phyloP scores from a whole-genome alignment of 2,113 vertebrate species.

The Zosterops lateralis region DNA sequence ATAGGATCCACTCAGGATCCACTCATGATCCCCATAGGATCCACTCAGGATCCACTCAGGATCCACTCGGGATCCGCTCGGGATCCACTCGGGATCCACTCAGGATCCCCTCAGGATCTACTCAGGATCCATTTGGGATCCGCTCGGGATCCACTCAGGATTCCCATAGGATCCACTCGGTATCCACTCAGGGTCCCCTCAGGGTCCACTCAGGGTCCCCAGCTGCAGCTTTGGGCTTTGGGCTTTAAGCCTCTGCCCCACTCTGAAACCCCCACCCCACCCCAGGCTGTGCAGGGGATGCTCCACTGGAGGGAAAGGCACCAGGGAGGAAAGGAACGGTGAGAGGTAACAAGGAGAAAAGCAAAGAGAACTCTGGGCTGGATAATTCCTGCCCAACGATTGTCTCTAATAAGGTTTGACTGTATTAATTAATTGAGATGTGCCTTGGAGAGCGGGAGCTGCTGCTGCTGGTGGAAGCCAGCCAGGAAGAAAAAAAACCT shows the following conservation, averaged over 20 bases:
- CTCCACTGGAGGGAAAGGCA: background rate
- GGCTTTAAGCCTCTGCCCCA: background rate
- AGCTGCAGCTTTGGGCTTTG: background rate
- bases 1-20: too few species aligned
- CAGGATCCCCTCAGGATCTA: too few species aligned
- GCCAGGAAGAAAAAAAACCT: slow-evolving; percentile 26
- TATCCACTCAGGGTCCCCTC: too few species aligned
- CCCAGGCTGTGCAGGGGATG: background rate
- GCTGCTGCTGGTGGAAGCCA: slow-evolving; percentile 43
- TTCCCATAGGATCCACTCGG: too few species aligned
- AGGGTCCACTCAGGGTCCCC: background rate
- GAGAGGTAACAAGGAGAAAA: background rate
- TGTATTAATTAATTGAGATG: slow-evolving; percentile 69
- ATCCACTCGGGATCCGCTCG: too few species aligned
- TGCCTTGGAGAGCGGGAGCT: slow-evolving; percentile 46
- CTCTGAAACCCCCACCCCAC: background rate
- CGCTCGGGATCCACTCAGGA: too few species aligned
- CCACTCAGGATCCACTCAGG: too few species aligned
- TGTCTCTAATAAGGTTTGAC: slow-evolving; percentile 62
- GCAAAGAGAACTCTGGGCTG: background rate
- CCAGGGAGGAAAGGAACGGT: background rate
- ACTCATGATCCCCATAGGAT: too few species aligned
- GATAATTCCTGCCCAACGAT: slow-evolving; percentile 20
- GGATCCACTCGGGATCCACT: too few species aligned
- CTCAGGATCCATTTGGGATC: too few species aligned